Evolutionary conservation across 2,888 invertebrate species (phyloP).

Genomic region (Amphipyra berbera): DNA sequence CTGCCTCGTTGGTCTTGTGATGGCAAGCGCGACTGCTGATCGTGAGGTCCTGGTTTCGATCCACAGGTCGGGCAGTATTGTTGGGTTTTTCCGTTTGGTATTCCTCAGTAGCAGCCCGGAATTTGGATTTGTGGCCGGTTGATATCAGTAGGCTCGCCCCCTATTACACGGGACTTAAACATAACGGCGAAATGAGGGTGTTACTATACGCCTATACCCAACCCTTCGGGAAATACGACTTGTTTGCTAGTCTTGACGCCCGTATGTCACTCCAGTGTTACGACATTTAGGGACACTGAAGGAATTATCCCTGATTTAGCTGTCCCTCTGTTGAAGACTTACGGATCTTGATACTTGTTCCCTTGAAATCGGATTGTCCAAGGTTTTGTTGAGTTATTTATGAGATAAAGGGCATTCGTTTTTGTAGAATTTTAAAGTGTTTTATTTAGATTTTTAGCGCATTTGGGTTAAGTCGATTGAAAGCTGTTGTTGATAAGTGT

Average conservation of each 20-base stretch:
- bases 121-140: too few species aligned
- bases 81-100: too few species aligned
- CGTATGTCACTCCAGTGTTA: constrained; percentile 7
- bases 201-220: too few species aligned
- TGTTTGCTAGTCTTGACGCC: not conserved
- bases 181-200: too few species aligned
- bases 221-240: too few species aligned
- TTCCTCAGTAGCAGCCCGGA: too few species aligned
- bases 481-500: constrained; percentile 18
- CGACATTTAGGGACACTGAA: constrained; percentile 14
- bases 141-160: too few species aligned
- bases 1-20: too few species aligned
- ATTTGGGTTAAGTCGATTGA: constrained; percentile 23
- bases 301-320: constrained; percentile 21
- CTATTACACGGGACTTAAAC: too few species aligned
- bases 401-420: constrained; percentile 31
- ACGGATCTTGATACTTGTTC: constrained; percentile 9
- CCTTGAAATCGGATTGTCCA: constrained; percentile 30
- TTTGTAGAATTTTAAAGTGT: constrained; percentile 22
- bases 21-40: too few species aligned
- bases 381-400: constrained; percentile 42
- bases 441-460: constrained; percentile 14
- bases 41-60: too few species aligned
- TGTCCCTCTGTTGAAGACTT: constrained; percentile 8
- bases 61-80: too few species aligned